phyloP scores from a whole-genome alignment of 1,140 invertebrate genomes.

The Dreissena polymorpha region DNA sequence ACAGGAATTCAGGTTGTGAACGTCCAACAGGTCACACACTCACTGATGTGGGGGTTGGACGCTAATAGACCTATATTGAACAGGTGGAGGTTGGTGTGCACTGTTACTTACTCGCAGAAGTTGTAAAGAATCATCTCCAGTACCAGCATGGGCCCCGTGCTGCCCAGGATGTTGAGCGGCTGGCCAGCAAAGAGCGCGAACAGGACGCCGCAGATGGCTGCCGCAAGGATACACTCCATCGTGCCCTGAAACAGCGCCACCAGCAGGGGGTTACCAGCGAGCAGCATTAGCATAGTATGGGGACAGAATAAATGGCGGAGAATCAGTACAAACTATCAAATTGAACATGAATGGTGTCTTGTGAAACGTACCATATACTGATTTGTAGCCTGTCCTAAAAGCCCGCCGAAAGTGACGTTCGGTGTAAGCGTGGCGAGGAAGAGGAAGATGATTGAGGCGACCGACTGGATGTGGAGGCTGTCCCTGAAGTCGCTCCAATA shows the following conservation, averaged over 20 bases:
- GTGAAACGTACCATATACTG: conserved; percentile 90
- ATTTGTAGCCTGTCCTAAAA: conserved; percentile 96
- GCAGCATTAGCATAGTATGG: background rate
- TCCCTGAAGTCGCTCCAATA: conserved; percentile 87
- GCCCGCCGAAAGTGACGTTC: conserved; percentile 97
- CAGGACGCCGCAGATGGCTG: conserved; percentile 96
- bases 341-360: background rate
- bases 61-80: no score
- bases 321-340: background rate
- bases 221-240: conserved; percentile 98
- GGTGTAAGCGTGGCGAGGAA: conserved; percentile 99
- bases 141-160: conserved; percentile 77
- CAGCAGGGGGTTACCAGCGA: background rate
- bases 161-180: conserved; percentile 94
- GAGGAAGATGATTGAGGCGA: conserved; percentile 98
- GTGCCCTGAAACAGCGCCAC: conserved; percentile 85
- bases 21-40: no score
- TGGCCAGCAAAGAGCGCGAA: conserved; percentile 83
- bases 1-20: no score
- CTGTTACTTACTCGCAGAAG: conserved; percentile 89
- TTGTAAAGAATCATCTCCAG: conserved; percentile 84
- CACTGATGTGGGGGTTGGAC: no score
- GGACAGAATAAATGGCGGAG: background rate
- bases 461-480: conserved; percentile 94
- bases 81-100: background rate